Evolutionary conservation across 2,113 vertebrate species (phyloP), one percentile per base, ranked within the genome.

Genomic region (Albula goreensis): DNA sequence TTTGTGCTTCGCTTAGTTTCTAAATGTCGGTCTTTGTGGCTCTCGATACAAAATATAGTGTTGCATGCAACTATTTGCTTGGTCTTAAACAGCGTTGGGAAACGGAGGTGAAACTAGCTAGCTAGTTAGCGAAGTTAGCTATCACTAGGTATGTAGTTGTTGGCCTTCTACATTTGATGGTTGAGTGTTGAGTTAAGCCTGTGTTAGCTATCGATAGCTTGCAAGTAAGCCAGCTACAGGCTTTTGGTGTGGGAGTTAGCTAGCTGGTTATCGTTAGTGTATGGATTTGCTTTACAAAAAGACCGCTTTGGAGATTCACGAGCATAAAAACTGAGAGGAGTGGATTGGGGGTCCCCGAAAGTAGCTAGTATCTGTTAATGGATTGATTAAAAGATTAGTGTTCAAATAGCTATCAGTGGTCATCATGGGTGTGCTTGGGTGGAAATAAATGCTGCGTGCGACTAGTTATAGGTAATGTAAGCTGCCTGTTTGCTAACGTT

Each of bases 111-210:
- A 25, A 74, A 31, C n/a, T 74, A 74, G n/a, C 70, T 31, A 74
- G 22, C 70, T 74, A 74, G 70, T 31, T 74, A 74, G 70, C 70
- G n/a, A 74, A 74, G 70, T 74, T 74, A 31, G 70, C 70, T 22
- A 74, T 41, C 31, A 41, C 31, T 41, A 74, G n/a, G 9, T 22
- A 74, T 22, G 22, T 74, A 31, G 70, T n/a, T 74, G 70, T 74
- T 74, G 70, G 70, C 70, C 70, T 74, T 31, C 70, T 74, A n/a
- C n/a, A 74, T 10, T 74, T 74, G 70, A 31, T 74, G 70, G 70
- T 8, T 74, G 70, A 74, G 9, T 25, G 63, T n/a, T 19, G 70
- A 74, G 70, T 74, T 31, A n/a, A 74, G 31, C 70, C 22, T 74
- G 22, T 31, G 70, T 74, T 74, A 31, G n/a, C 19, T 66, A 66